Base-by-base conservation (phyloP, 2,113 vertebrate genomes). In the Sorex fumeus region DNA sequence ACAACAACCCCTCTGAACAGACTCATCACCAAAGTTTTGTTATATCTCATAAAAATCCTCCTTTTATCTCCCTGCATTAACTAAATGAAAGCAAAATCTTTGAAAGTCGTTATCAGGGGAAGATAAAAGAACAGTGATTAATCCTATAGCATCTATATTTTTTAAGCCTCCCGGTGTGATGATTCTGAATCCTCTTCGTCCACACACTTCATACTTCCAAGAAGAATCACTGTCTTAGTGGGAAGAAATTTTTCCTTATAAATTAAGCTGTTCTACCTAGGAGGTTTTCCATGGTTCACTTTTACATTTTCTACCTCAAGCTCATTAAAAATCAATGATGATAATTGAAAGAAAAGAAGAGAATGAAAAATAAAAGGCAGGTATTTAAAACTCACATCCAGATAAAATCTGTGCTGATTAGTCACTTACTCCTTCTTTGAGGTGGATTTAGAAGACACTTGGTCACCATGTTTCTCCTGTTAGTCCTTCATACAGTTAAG, bases 401-500 rank as follows among this genome's bases (percentile, higher is more conserved):
- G 50, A 10, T 69, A 87, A 91, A 88, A 40, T 75, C 64, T 12
- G 36, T 64, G 32, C 79, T 45, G 6, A 25, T 57, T 25, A 50
- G 30, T 69, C 6, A 23, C 47, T 95, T 80, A 91, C 77, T n/a
- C n/a, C 36, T 60, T 21, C 64, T 60, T 12, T 60, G 25, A 85
- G 34, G 79, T 25, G 8, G 53, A 84, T 66, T 40, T 75, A 43
- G 74, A 95, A 95, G 90, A 93, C 28, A 74, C 69, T 86, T 74
- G 83, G 69, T 67, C 83, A 78, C 60, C 64, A 64, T 53, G 40
- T 80, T 95, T 91, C 67, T 92, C 77, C 53, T 84, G 75, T 82
- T 40, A 94, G 94, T 92, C 95, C 92, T 96, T 96, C 92, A 94
- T 47, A 89, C 57, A 67, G 43, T 50, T 82, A 67, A 95, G 92